These are phyloP conservation scores for Spea multiplicata DNA, from an alignment of 2,113 vertebrate species.

Conservation along the genomic window DNA sequence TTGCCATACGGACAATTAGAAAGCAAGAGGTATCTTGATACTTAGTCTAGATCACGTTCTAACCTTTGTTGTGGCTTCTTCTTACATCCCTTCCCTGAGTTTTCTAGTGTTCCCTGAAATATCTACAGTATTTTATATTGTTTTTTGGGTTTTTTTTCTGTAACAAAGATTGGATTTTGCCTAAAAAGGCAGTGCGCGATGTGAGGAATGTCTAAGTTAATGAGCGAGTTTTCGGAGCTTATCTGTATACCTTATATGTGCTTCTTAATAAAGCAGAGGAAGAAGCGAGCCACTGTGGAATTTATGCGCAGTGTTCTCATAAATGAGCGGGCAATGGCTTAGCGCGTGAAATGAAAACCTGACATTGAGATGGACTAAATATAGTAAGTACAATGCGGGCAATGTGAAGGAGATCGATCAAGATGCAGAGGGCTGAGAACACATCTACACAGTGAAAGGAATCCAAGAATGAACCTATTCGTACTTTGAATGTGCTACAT, in stretches of 20 bases:
- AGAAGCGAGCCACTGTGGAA: constrained; percentile 12
- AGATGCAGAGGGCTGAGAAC: constrained; percentile 28
- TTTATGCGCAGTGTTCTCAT: constrained; percentile 16
- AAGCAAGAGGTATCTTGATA: too few relatives aligned
- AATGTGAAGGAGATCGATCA: constrained; percentile 34
- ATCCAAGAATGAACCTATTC: constrained; percentile 12
- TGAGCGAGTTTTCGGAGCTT: constrained; percentile 34
- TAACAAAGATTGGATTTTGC: constrained; percentile 2
- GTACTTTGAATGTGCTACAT: constrained; percentile 13
- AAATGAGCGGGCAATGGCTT: constrained; percentile 19
- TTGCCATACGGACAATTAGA: too few relatives aligned
- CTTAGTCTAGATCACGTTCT: too few relatives aligned
- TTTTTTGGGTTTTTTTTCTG: too few relatives aligned
- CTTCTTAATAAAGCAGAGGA: constrained; percentile 19
- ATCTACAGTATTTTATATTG: too few relatives aligned
- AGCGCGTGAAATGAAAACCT: constrained; percentile 43
- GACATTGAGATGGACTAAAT: constrained; percentile 43
- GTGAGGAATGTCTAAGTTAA: constrained; percentile 30
- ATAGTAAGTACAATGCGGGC: constrained; percentile 44
- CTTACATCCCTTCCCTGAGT: too few relatives aligned
- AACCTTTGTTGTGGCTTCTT: too few relatives aligned
- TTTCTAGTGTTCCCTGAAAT: too few relatives aligned
- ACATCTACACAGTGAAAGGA: background rate
- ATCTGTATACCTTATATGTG: constrained; percentile 37
- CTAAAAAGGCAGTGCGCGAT: constrained; percentile 7